Evolutionary conservation across 2,113 vertebrate species (phyloP), one percentile per base, ranked within the genome.

Genomic region (Dermatemys mawii): DNA sequence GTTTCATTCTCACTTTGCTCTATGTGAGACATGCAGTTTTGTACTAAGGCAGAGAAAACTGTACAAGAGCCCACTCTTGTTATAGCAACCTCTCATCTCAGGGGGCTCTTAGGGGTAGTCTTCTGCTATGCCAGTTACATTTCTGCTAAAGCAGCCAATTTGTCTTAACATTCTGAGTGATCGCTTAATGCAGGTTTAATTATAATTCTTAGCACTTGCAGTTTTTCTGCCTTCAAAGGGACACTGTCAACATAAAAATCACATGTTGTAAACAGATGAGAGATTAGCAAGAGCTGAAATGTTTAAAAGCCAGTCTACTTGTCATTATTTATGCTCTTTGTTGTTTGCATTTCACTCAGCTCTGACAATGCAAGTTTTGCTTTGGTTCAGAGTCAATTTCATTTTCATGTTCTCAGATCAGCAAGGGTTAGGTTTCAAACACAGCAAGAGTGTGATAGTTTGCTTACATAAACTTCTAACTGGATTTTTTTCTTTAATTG

Each of bases 271-370:
- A 81, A 38, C 17, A 88, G 57, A 75, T 87, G 38, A 76, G 27
- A 60, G 46, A 90, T 6, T 41, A 93, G 53, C 78, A 84, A 88
- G 79, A 92, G 79, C 38, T 85, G 76, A 91, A 73, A 38, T 54
- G 81, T 78, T 70, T 84, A 78, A 93, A 93, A 94, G 9, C 2
- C 22, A 55, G 55, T 13, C 80, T 54, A 21, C 60, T 79, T 76
- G 63, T 44, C 41, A 46, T 11, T 76, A 27, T 13, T 44, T 73
- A 16, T 2, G 49, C 17, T 55, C 0, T 84, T 84, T 94, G 60
- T 75, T 4, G 3, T 91, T 90, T 95, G 81, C 93, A 91, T 90
- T 94, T 90, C 67, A 90, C 67, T 90, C 78, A 78, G 67, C 67
- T 67, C 81, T 67, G 35, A 86, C 32, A 70, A 51, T 0, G 1